Evolutionary conservation across 1,140 invertebrate species (phyloP).

Genomic region (Meloidogyne floridensis): DNA sequence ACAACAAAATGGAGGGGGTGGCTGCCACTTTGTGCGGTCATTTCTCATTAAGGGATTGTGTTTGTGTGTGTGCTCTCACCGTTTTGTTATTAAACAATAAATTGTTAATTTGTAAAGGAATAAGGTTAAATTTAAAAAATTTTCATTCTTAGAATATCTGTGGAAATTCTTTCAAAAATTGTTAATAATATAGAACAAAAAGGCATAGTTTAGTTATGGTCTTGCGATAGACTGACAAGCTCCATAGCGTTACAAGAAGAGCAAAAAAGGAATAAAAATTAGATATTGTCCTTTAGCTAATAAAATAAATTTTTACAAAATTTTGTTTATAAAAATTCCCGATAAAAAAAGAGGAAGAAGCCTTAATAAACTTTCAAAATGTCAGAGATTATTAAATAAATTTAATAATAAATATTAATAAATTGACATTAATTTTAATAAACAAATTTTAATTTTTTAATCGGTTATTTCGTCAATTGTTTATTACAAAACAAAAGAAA

Average conservation of each 20-base stretch:
- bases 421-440: background rate
- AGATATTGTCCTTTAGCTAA: background rate
- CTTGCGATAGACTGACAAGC: too few species aligned
- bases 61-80: background rate
- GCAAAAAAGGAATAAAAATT: background rate
- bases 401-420: background rate
- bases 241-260: too few species aligned
- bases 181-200: too few species aligned
- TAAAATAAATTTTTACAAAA: background rate
- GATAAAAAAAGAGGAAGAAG: background rate
- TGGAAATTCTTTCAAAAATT: too few species aligned
- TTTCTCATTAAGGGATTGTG: constrained; percentile 1
- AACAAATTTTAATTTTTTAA: background rate
- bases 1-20: background rate
- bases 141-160: too few species aligned
- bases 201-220: too few species aligned
- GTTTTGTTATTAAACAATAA: constrained; percentile 10
- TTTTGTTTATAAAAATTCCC: constrained; percentile 6
- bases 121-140: background rate
- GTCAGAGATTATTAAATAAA: background rate
- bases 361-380: constrained; percentile 2
- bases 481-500: background rate
- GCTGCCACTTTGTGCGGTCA: background rate
- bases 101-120: background rate
- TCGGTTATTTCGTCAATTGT: background rate